Evolutionary conservation across 2,888 invertebrate genomes (phyloP).

Genomic region (Candidula unifasciata): DNA sequence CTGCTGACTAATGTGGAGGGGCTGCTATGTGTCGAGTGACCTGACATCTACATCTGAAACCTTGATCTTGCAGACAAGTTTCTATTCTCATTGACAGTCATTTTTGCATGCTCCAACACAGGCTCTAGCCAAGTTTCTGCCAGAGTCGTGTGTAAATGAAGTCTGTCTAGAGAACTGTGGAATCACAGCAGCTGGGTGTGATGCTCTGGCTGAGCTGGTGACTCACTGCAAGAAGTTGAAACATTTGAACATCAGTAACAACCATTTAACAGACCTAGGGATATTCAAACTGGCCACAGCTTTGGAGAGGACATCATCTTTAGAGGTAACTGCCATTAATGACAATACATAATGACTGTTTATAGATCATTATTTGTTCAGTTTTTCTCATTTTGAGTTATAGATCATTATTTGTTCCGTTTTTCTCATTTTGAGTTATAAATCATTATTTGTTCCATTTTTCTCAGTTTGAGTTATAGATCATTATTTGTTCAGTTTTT

Average conservation of each 20-base stretch:
- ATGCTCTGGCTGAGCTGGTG: slow-evolving; percentile 69
- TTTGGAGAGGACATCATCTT: slow-evolving; percentile 68
- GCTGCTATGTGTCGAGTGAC: too few species aligned
- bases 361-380: not conserved
- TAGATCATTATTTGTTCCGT: too few species aligned
- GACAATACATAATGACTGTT: not conserved
- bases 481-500: too few species aligned
- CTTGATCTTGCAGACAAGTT: too few species aligned
- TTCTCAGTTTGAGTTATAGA: too few species aligned
- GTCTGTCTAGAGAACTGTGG: slow-evolving; percentile 75
- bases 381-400: too few species aligned
- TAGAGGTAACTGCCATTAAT: slow-evolving; percentile 29
- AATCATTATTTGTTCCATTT: too few species aligned
- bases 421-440: too few species aligned
- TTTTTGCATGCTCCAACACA: not conserved
- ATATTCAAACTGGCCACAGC: slow-evolving; percentile 69
- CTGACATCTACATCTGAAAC: too few species aligned
- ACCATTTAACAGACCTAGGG: slow-evolving; percentile 72
- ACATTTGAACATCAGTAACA: slow-evolving; percentile 72
- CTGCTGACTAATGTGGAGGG: too few species aligned
- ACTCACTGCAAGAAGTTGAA: slow-evolving; percentile 69
- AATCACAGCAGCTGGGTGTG: slow-evolving; percentile 69
- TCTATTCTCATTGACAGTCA: too few species aligned
- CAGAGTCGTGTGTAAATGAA: slow-evolving; percentile 67
- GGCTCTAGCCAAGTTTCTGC: slow-evolving; percentile 68